phyloP scores from a whole-genome alignment of 2,888 invertebrate genomes.

The Poecilobothrus nobilitatus region DNA sequence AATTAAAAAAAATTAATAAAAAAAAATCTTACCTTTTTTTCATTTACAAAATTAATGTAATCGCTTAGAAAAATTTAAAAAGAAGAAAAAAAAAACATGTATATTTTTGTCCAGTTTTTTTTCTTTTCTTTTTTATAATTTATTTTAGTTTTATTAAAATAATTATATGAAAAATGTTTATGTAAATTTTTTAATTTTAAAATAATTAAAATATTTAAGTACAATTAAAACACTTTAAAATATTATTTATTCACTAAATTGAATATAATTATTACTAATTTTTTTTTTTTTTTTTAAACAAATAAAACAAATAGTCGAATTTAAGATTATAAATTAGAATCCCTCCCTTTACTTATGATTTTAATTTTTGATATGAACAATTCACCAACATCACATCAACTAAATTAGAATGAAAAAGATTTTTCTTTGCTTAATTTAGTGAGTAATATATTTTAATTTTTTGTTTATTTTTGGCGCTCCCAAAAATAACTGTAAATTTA shows the following conservation, averaged over 20 bases:
- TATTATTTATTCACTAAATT: conserved; percentile 2
- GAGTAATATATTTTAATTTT: not conserved
- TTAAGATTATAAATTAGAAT: no score
- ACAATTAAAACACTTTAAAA: conserved; percentile 4
- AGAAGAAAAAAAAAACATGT: no score
- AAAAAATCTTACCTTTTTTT: not conserved
- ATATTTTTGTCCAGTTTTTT: not conserved
- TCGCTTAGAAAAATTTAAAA: not conserved
- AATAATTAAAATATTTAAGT: conserved; percentile 3
- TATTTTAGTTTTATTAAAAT: not conserved
- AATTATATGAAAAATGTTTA: not conserved
- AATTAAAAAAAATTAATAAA: not conserved
- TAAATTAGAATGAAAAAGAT: not conserved
- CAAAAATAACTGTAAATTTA: not conserved
- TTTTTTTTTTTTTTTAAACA: no score
- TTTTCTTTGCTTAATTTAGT: not conserved
- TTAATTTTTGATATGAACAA: not conserved
- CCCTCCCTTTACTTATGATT: no score
- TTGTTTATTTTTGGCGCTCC: not conserved
- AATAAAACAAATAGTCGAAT: not conserved
- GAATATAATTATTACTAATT: not conserved
- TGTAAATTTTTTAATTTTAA: not conserved
- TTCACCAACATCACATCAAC: not conserved
- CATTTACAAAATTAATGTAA: not conserved
- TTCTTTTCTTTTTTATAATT: not conserved